phyloP scores from a whole-genome alignment of 1,140 invertebrate genomes.

The Tetraneura akinire region DNA sequence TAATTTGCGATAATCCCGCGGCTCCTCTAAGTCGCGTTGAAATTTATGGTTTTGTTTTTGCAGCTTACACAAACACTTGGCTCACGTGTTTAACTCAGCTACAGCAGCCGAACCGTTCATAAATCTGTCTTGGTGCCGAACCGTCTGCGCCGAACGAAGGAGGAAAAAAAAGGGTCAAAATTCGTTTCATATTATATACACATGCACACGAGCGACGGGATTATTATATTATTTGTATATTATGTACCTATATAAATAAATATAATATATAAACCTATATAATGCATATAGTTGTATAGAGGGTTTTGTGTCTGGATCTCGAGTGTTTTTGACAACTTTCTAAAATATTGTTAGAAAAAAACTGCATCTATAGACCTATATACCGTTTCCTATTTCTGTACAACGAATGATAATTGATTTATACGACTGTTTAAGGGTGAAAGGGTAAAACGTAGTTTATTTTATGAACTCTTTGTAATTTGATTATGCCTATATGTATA shows the following conservation, averaged over 20 bases:
- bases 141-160: neutral
- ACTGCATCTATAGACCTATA: no score
- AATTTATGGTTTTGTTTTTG: constrained; percentile 42
- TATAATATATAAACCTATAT: no score
- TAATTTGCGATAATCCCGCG: constrained; percentile 16
- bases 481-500: no score
- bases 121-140: constrained; percentile 42
- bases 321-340: neutral
- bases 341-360: neutral
- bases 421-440: no score
- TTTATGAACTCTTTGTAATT: no score
- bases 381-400: no score
- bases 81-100: neutral
- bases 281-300: no score
- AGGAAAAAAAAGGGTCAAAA: constrained; percentile 35
- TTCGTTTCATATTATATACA: neutral
- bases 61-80: constrained; percentile 40
- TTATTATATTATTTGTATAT: no score
- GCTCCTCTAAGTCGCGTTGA: neutral
- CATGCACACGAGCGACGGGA: neutral
- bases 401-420: no score
- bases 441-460: no score
- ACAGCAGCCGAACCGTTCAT: neutral
- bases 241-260: no score
- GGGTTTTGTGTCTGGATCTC: neutral